A percentile compares a stretch with the other conserved stretches of the same genome.
These are phyloP conservation scores for Conus canariensis DNA, from an alignment of 2,888 invertebrate genomes.

Conservation along the genomic window DNA sequence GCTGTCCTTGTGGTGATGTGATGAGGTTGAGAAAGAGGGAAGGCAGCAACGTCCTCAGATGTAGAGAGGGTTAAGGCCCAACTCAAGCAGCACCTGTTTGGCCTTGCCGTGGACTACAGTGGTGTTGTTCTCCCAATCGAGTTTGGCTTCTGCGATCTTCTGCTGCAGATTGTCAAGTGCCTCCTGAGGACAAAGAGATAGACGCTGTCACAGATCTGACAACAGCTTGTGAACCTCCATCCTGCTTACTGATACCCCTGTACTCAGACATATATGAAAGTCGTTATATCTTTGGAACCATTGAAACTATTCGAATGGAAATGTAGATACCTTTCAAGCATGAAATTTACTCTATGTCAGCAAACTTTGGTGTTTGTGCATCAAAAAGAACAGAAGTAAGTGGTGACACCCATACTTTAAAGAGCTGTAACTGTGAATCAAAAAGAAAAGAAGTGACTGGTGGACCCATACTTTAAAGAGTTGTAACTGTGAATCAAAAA, in stretches of 20 bases:
- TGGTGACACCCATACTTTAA: no score
- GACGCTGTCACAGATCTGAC: not conserved
- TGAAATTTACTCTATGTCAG: no score
- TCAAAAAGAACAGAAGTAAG: no score
- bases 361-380: no score
- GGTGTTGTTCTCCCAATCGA: constrained; percentile 72
- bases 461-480: no score
- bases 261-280: not conserved
- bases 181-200: constrained; percentile 59
- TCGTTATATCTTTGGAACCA: no score
- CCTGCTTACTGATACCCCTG: not conserved
- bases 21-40: not conserved
- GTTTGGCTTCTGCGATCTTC: constrained; percentile 70
- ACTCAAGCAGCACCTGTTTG: constrained; percentile 73
- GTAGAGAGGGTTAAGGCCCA: constrained; percentile 75
- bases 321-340: no score
- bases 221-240: not conserved
- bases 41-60: constrained; percentile 50
- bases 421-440: no score
- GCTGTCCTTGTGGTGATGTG: not conserved
- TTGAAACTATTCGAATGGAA: no score
- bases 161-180: constrained; percentile 68
- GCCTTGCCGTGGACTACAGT: constrained; percentile 72
- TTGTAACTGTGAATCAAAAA: no score
- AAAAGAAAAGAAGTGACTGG: no score